Percentiles rank a stretch among this genome's conserved stretches.
phyloP scores from a whole-genome alignment of 2,888 invertebrate species.

The Augiades crinisus region DNA sequence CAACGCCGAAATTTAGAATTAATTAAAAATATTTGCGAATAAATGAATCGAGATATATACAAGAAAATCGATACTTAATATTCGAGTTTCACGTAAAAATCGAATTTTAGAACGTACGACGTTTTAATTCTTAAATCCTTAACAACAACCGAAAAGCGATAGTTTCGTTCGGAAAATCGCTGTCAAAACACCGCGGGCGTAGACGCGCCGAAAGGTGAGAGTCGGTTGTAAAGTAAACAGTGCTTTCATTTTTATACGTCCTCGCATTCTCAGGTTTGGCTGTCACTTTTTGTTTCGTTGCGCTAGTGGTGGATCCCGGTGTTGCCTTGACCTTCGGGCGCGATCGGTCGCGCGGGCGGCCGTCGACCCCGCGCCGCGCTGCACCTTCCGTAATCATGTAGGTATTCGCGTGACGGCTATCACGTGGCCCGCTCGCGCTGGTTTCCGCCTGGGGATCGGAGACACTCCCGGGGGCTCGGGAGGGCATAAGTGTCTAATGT shows the following conservation, averaged over 20 bases:
- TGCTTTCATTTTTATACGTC: constrained; percentile 80
- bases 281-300: constrained; percentile 79
- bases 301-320: constrained; percentile 37
- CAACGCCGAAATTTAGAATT: too few relatives aligned
- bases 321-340: constrained; percentile 73
- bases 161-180: background rate
- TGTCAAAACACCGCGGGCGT: background rate
- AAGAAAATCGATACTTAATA: too few relatives aligned
- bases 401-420: constrained; percentile 25
- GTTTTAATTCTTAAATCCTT: too few relatives aligned
- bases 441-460: constrained; percentile 15
- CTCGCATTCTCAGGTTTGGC: constrained; percentile 74
- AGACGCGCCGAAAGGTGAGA: constrained; percentile 17
- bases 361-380: constrained; percentile 58
- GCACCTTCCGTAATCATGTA: constrained; percentile 36
- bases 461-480: background rate
- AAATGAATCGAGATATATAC: too few relatives aligned
- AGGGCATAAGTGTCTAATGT: too few relatives aligned
- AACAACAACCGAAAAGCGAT: too few relatives aligned
- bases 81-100: too few relatives aligned
- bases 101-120: too few relatives aligned
- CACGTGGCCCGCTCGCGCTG: constrained; percentile 12
- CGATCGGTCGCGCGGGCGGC: constrained; percentile 72
- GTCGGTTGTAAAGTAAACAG: constrained; percentile 29
- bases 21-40: too few relatives aligned